Base-by-base conservation (phyloP, 2,888 invertebrate species). In the Peribatodes rhomboidaria region DNA sequence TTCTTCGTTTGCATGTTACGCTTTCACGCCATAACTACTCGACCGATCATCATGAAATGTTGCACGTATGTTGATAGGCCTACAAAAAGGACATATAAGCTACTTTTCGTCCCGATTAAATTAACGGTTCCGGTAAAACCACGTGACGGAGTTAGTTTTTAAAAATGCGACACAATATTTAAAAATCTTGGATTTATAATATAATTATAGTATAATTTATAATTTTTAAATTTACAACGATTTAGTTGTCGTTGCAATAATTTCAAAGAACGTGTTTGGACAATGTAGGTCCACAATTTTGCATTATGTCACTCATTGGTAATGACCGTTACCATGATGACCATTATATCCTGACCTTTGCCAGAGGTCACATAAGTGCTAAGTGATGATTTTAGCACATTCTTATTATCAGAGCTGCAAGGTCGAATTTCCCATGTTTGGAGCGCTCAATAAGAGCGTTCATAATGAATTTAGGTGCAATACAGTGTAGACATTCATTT, bases 271-370 rank as follows among this genome's bases (percentile, higher is more conserved):
- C 27, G 6, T 4, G 27, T 27, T 27, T 27, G 27, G 6, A 27
- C 27, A 27, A 27, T 27, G 27, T 27, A 27, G n/a, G n/a, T n/a
- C n/a, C n/a, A n/a, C n/a, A n/a, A n/a, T n/a, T 61, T 64, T 62
- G 58, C 63, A 68, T 66, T 65, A 55, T 54, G 27, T 31, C 44
- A 20, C 46, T 64, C 67, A 68, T 67, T 71, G 72, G 60, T 73
- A 68, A 60, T 73, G 73, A 73, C 75, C 72, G 73, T 68, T 69
- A 18, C 13, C 31, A 58, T n/a, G n/a, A n/a, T n/a, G n/a, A n/a
- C n/a, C n/a, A n/a, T n/a, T n/a, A n/a, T n/a, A n/a, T n/a, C n/a
- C n/a, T n/a, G n/a, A 73, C 75, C 72, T 75, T 68, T 69, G 16
- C 13, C 31, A 58, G 66, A 75, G 74, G 74, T 68, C 72, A 54